phyloP scores from a whole-genome alignment of 1,140 invertebrate species.

The Thalassaphorura encarpata region DNA sequence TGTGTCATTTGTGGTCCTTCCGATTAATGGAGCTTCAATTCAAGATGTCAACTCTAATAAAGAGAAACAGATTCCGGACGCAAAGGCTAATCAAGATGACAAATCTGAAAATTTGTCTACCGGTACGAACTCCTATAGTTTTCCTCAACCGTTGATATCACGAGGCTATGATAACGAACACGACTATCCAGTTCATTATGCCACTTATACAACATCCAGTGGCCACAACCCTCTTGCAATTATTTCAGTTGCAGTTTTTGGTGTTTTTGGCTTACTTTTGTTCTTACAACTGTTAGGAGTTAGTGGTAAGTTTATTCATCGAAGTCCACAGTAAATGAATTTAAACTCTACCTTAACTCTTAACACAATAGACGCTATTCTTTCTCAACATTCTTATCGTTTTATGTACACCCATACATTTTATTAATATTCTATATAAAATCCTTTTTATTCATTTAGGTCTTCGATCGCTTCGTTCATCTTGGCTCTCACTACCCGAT shows the following conservation, averaged over 20 bases:
- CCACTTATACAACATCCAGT: too few species aligned
- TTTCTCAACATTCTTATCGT: neutral
- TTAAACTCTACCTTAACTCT: neutral
- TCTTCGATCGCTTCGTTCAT: constrained; percentile 1
- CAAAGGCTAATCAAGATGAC: too few species aligned
- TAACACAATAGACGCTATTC: neutral
- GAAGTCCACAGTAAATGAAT: too few species aligned
- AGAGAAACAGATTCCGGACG: too few species aligned
- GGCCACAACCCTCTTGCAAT: neutral
- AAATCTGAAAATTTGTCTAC: too few species aligned
- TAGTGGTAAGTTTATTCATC: constrained; percentile 18
- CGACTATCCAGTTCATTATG: too few species aligned
- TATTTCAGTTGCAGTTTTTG: constrained; percentile 23
- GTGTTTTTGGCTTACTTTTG: constrained; percentile 19
- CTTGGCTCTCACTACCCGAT: neutral
- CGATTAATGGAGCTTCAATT: too few species aligned
- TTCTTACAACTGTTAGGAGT: constrained; percentile 22
- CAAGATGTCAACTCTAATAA: too few species aligned
- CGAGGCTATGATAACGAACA: too few species aligned
- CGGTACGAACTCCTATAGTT: too few species aligned
- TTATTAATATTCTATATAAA: neutral
- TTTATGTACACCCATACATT: neutral
- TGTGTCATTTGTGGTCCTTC: too few species aligned
- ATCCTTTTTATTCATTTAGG: constrained; percentile 9
- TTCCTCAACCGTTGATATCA: too few species aligned